phyloP scores from a whole-genome alignment of 2,113 vertebrate species.

The Stictonetta naevosa region DNA sequence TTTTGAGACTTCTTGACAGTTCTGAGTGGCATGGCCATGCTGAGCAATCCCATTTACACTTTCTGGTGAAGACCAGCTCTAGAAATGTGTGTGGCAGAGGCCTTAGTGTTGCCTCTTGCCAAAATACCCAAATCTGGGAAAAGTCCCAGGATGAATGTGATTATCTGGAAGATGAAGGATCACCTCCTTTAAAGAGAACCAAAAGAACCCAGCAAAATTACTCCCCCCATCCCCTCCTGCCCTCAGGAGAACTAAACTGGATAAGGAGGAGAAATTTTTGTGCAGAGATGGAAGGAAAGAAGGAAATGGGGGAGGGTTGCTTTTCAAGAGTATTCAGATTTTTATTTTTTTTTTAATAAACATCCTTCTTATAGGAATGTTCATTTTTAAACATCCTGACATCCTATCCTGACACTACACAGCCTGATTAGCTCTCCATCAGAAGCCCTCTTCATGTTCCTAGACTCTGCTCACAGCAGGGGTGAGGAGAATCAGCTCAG shows the following conservation, averaged over 20 bases:
- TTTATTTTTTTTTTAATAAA: background rate
- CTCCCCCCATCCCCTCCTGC: background rate
- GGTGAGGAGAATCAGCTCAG: background rate
- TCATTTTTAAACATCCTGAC: background rate
- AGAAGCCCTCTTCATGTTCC: background rate
- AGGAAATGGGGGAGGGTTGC: background rate
- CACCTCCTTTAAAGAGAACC: background rate
- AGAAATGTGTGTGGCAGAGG: background rate
- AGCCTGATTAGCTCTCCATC: fast-evolving
- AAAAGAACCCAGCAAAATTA: background rate
- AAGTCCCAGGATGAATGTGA: too few species aligned
- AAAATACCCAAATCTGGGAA: too few species aligned
- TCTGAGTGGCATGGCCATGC: background rate
- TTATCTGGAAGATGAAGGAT: background rate
- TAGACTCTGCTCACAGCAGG: background rate
- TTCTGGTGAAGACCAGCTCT: background rate
- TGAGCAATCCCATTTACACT: background rate
- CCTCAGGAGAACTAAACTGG: background rate
- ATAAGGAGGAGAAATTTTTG: background rate
- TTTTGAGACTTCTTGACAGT: background rate
- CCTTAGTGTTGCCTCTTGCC: background rate
- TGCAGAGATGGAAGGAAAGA: background rate
- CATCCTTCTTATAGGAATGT: background rate
- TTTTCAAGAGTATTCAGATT: background rate
- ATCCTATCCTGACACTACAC: background rate